Percentiles rank a stretch among this genome's conserved stretches.
phyloP scores from a whole-genome alignment of 2,113 vertebrate genomes.

The Acrocephalus kingi region DNA sequence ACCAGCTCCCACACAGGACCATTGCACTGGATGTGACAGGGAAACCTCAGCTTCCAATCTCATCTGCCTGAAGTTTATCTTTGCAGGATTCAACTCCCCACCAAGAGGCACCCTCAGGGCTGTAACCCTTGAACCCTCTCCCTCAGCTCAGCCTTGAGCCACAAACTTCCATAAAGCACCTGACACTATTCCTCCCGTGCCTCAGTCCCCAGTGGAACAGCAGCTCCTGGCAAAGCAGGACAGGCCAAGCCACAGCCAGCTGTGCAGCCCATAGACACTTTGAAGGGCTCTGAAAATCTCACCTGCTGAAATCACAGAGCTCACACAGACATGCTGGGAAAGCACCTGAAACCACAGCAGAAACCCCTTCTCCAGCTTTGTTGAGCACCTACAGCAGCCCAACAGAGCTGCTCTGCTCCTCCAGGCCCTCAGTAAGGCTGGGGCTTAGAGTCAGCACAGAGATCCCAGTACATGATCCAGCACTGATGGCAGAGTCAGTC shows the following conservation, averaged over 20 bases:
- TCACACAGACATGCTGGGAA: no score
- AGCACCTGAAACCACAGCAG: not conserved
- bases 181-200: not conserved
- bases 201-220: accelerated
- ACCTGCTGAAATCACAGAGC: accelerated
- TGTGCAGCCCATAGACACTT: not conserved
- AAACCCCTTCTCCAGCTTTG: not conserved
- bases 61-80: not conserved
- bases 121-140: not conserved
- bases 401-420: not conserved
- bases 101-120: not conserved
- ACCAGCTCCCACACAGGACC: accelerated
- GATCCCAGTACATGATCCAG: accelerated
- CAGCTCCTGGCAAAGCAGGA: not conserved
- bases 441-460: not conserved
- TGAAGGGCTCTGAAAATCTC: not conserved
- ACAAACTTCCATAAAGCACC: not conserved
- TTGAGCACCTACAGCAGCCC: not conserved
- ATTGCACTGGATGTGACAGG: accelerated
- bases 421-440: not conserved
- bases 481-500: not conserved
- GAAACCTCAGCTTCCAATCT: not conserved
- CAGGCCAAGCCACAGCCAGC: accelerated
- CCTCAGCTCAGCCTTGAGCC: not conserved
- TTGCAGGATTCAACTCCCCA: no score